phyloP scores from a whole-genome alignment of 2,888 invertebrate genomes.

The Empis stercorea region DNA sequence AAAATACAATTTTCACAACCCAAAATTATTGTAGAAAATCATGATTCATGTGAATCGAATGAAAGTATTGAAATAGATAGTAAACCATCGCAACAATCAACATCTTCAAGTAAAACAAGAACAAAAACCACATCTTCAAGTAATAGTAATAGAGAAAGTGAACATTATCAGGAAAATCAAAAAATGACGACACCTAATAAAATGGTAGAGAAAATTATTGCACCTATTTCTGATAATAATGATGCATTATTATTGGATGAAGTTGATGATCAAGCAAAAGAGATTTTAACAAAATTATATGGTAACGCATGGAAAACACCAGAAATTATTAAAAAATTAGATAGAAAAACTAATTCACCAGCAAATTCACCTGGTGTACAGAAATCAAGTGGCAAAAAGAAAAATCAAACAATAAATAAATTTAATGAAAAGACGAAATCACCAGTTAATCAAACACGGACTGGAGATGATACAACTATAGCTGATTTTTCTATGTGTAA shows the following conservation, averaged over 20 bases:
- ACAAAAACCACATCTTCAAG: too few relatives aligned
- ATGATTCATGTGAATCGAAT: slow-evolving; percentile 3
- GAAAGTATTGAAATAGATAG: slow-evolving; percentile 9
- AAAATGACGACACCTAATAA: neutral
- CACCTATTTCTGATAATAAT: neutral
- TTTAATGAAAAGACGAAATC: neutral
- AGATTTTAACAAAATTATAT: slow-evolving; percentile 27
- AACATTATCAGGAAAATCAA: neutral
- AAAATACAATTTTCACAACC: slow-evolving; percentile 27
- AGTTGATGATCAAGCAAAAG: slow-evolving; percentile 24
- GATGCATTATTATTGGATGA: slow-evolving; percentile 10
- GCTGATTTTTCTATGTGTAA: slow-evolving; percentile 29
- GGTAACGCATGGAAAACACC: slow-evolving; percentile 34
- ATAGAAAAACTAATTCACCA: slow-evolving; percentile 15
- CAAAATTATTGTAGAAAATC: neutral
- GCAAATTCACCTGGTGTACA: neutral
- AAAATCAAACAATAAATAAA: neutral
- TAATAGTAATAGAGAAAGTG: neutral
- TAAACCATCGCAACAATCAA: neutral
- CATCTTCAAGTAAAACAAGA: too few relatives aligned
- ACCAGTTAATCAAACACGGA: neutral
- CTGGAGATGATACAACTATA: slow-evolving; percentile 21
- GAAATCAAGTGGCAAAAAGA: neutral
- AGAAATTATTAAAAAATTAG: slow-evolving; percentile 26
- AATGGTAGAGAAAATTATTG: neutral